Base-by-base conservation (phyloP, 2,797 vertebrate genomes). In the Peromyscus eremicus region DNA sequence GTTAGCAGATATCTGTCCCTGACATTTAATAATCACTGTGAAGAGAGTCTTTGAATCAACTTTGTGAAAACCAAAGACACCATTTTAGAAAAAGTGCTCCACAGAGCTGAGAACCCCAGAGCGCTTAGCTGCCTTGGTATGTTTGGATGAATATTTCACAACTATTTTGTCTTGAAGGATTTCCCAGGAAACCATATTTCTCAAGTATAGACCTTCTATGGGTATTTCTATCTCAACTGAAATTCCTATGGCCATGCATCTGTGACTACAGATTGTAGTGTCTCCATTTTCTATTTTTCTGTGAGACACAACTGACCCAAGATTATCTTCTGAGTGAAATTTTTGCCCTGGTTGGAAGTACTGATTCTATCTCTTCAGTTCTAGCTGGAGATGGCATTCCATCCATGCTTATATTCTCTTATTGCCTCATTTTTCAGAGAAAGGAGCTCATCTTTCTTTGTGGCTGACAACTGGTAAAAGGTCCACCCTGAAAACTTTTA, bases 271-370 rank as follows among this genome's bases (percentile, higher is more conserved):
- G 86, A 87, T 19, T 57, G 34, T 73, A 46, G 49, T 40, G 6
- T 87, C 66, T 89, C 29, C 27, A 23, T 13, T 87, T 95, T 68
- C n/a, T 62, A 40, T 52, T 94, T 75, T 80, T 80, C 49, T 82
- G 29, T 25, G 32, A 90, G 55, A 77, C 80, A 32, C 8, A 73
- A 25, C 37, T 11, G 46, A 75, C 55, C 89, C 46, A 73, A 77
- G 81, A 77, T 88, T 79, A 52, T n/a, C 73, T 96, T 82, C 60
- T 91, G 46, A 86, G 71, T 90, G 37, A 75, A 55, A 40, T 66
- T 2, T 43, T 96, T 70, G 7, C 29, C 55, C 29, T 62, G 87
- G 6, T 7, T 90, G 8, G 70, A 92, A 32, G 37, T 43, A 16
- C 64, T 94, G 77, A 73, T 75, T 96, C 68, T 79, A 40, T 10